A percentile compares a stretch with the other conserved stretches of the same genome.
phyloP scores from a whole-genome alignment of 2,113 vertebrate genomes.

The Hyperoodon ampullatus region DNA sequence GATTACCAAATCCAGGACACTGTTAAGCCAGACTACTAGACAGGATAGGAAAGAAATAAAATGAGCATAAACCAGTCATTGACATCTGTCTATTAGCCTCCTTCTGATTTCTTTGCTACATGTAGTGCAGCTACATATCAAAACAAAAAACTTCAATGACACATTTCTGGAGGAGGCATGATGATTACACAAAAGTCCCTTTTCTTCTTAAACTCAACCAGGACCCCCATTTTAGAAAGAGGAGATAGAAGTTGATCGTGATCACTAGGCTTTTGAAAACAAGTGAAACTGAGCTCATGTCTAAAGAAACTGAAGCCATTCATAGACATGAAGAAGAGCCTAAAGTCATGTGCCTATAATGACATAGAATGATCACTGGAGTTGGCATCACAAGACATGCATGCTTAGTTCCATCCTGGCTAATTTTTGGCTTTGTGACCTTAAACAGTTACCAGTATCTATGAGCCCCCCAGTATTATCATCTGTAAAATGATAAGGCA shows the following conservation, averaged over 20 bases:
- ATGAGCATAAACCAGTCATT: background rate
- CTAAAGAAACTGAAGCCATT: background rate
- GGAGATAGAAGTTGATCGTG: background rate
- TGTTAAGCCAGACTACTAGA: background rate
- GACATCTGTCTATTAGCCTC: background rate
- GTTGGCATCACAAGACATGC: background rate
- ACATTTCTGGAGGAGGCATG: background rate
- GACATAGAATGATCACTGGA: background rate
- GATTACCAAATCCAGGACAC: background rate
- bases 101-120: background rate
- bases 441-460: background rate
- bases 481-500: background rate
- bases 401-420: background rate
- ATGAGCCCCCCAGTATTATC: background rate
- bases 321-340: background rate
- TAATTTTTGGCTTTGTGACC: background rate
- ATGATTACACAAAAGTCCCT: background rate
- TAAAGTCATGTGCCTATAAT: background rate
- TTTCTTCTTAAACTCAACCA: background rate
- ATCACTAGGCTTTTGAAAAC: background rate
- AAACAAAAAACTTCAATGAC: background rate
- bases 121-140: background rate
- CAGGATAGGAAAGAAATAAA: background rate
- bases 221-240: background rate
- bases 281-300: background rate